Conservation (phyloP, 2,797 vertebrate genomes). For the Halcyon chelicuti region DNA sequence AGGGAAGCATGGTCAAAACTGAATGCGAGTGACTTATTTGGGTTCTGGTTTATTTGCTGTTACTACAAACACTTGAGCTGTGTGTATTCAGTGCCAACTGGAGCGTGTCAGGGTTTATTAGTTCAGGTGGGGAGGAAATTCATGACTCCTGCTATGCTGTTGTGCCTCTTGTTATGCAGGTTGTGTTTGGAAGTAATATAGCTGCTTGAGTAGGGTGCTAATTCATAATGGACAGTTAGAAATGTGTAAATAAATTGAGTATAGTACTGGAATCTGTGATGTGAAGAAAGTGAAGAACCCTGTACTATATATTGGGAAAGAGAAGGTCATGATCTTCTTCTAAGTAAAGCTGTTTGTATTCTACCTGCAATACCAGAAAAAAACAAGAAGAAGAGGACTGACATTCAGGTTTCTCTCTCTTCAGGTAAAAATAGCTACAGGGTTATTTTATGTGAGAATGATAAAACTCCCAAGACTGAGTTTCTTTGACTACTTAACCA, state of each 20-base stretch:
- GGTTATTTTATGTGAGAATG: not conserved
- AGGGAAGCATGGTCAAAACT: not conserved
- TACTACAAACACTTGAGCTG: not conserved
- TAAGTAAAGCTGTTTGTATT: not conserved
- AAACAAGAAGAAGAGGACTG: not conserved
- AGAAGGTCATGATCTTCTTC: not conserved
- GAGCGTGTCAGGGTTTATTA: not conserved
- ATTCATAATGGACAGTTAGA: not conserved
- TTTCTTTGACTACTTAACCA: not conserved
- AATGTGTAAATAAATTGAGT: accelerated
- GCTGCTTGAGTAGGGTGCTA: not conserved
- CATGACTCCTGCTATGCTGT: not conserved
- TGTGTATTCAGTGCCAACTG: not conserved
- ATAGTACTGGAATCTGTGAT: not conserved
- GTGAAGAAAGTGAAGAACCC: not conserved
- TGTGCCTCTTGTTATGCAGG: not conserved
- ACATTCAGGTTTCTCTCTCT: not conserved
- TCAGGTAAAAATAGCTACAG: not conserved
- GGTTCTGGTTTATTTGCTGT: not conserved
- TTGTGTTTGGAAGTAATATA: not conserved
- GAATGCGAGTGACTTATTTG: not conserved
- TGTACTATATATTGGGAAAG: not conserved
- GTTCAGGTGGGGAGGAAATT: not conserved
- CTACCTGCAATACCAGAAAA: not conserved
- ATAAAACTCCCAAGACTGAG: not conserved